Base-by-base conservation (phyloP, 2,888 invertebrate species). In the Meiosimyza decipiens region DNA sequence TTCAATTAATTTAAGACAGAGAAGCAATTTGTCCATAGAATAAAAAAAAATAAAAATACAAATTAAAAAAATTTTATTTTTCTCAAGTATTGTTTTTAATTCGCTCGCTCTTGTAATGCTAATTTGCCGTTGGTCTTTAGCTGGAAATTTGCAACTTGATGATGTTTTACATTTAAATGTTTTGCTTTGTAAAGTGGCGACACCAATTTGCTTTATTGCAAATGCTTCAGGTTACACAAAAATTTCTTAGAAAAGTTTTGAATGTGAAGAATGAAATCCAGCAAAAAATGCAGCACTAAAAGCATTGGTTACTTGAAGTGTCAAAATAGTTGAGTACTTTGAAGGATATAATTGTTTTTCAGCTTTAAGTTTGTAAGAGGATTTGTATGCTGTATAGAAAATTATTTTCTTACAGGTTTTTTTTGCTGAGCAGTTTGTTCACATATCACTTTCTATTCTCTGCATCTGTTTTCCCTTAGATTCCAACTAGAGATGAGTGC, bases 71-170 rank as follows among this genome's bases (percentile, higher is more conserved):
- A 9, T 9, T 40, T 40, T 1, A 40, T 40, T 6, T 11, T 55
- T 55, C 55, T 16, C 15, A 55, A 55, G 18, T 55, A 9, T n/a
- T n/a, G 6, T 7, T 54, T 16, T 16, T 13, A n/a, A 54, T 54
- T 54, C 54, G 6, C 54, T 54, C 54, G 6, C 64, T 51, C 64
- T 51, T 64, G 13, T 28, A 51, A 22, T 51, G 64, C 28, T 64
- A 64, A 64, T 64, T 64, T 13, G 22, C n/a, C 64, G 13, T 12
- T 64, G 50, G 49, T 28, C 22, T 15, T 16, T 47, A 15, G 33
- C 60, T 40, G 40, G 40, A 16, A 11, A 40, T 62, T 15, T 1
- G n/a, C 15, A 60, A n/a, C n/a, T 22, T 62, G 60, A 33, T 62
- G 60, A 12, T 60, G 13, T 1, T n/a, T 57, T 33, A 40, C 33